Percentiles rank a stretch among this genome's conserved stretches.
Conservation (phyloP, 2,113 vertebrate genomes). For the Podarcis cretensis region DNA sequence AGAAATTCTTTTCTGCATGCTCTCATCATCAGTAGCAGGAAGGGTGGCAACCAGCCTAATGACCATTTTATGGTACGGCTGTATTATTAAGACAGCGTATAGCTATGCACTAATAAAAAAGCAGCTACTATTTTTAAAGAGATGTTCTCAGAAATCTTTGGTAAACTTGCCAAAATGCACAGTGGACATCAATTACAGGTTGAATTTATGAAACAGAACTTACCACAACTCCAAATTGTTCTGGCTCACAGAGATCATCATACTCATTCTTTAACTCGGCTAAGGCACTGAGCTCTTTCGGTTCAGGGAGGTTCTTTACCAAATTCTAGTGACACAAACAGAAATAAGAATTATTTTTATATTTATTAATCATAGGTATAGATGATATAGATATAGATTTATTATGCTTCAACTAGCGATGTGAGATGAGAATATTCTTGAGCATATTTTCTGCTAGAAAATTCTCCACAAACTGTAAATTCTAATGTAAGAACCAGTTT, state of each 20-base stretch:
- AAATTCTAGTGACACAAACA: slow-evolving; percentile 84
- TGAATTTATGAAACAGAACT: slow-evolving; percentile 66
- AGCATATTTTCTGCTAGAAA: too few species aligned
- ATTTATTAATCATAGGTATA: too few species aligned
- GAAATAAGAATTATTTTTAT: slow-evolving; percentile 30
- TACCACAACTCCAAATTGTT: slow-evolving; percentile 98
- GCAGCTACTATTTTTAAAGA: background rate
- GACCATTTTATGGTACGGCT: too few species aligned
- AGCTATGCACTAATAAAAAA: background rate
- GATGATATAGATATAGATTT: too few species aligned
- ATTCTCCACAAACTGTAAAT: too few species aligned
- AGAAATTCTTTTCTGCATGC: too few species aligned
- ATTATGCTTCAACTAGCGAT: too few species aligned
- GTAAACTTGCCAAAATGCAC: background rate
- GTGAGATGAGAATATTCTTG: too few species aligned
- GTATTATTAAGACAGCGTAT: background rate
- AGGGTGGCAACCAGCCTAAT: too few species aligned
- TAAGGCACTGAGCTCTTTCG: slow-evolving; percentile 90
- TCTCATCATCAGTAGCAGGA: too few species aligned
- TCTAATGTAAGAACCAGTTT: too few species aligned
- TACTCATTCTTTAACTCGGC: slow-evolving; percentile 93
- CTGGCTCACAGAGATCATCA: slow-evolving; percentile 92
- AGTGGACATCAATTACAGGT: background rate
- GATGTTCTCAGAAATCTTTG: background rate
- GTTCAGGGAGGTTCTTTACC: slow-evolving; percentile 95